Evolutionary conservation across 2,797 vertebrate species (phyloP), one percentile per base, ranked within the genome.

Genomic region (Cygnus olor): DNA sequence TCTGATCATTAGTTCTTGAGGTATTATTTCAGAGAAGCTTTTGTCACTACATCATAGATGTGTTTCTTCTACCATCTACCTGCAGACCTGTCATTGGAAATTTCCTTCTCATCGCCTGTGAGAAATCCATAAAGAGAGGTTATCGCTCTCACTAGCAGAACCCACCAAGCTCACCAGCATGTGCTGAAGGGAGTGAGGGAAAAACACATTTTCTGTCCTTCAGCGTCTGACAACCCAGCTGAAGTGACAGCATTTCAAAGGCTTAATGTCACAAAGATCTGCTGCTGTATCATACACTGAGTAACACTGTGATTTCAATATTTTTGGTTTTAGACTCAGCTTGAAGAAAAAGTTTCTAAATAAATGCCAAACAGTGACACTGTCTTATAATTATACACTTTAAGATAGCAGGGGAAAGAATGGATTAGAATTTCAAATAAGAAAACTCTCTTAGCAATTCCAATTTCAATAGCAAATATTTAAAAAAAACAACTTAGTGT

Each of bases 351-450:
- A 76, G 54, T 60, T 70, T 60, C 91, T 72, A 91, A 93, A 85
- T 80, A 90, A 66, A 63, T 53, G 64, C 30, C 71, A 95, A 90
- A 60, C 34, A 56, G 79, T 81, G 70, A 70, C 66, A 69, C 79
- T 42, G 8, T 66, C 40, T 87, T 11, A 61, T 64, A 57, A 85
- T 34, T 32, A 66, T 17, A 49, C 14, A 57, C 80, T 71, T 73
- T 74, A 68, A 88, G 54, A 87, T 4, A 70, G 63, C 4, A 85
- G 9, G 18, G 61, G 69, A 89, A 89, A 64, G 76, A 81, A 83
- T 20, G 57, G 88, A 89, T 77, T 80, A 71, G 78, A 89, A 88
- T 95, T 95, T 95, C 84, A 94, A 94, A 82, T 11, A 68, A 45
- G 86, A 88, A 78, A 91, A 79, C 24, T 83, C 53, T 61, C 53